A percentile compares a stretch with the other conserved stretches of the same genome.
phyloP scores from a whole-genome alignment of 2,888 invertebrate genomes.

The Oligia latruncula region DNA sequence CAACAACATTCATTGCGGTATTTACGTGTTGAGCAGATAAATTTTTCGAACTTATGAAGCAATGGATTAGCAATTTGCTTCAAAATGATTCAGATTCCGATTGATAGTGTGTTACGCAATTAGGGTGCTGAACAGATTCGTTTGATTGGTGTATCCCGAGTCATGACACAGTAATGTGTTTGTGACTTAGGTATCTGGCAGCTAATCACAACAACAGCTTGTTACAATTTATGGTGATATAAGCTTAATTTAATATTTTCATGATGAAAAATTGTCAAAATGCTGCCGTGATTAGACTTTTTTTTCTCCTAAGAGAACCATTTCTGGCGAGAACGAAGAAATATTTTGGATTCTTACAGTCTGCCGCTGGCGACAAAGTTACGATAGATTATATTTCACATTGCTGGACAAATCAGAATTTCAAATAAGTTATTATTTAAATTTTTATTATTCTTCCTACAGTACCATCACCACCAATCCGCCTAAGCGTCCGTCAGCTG shows the following conservation, averaged over 20 bases:
- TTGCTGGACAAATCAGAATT: neutral
- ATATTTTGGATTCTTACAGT: neutral
- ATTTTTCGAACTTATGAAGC: too few relatives aligned
- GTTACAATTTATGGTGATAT: neutral
- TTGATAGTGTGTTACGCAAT: too few relatives aligned
- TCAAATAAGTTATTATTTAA: neutral
- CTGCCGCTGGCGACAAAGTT: neutral
- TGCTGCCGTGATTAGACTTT: neutral
- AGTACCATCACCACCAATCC: slow-evolving; percentile 93
- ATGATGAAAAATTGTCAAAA: too few relatives aligned
- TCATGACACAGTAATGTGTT: too few relatives aligned
- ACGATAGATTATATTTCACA: neutral
- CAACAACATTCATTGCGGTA: too few relatives aligned
- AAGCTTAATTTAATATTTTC: neutral
- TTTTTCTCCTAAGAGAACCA: neutral
- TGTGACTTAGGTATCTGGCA: neutral
- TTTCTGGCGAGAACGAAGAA: neutral
- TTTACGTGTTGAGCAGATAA: too few relatives aligned
- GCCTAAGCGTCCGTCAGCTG: slow-evolving; percentile 91
- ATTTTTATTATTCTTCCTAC: slow-evolving; percentile 41
- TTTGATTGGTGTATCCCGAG: neutral
- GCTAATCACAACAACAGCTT: neutral
- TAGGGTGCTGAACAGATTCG: neutral
- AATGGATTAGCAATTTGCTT: too few relatives aligned
- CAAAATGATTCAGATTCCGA: too few relatives aligned